These are phyloP conservation scores for Paraplagusia blochii DNA, from an alignment of 2,113 vertebrate species.

Conservation along the genomic window DNA sequence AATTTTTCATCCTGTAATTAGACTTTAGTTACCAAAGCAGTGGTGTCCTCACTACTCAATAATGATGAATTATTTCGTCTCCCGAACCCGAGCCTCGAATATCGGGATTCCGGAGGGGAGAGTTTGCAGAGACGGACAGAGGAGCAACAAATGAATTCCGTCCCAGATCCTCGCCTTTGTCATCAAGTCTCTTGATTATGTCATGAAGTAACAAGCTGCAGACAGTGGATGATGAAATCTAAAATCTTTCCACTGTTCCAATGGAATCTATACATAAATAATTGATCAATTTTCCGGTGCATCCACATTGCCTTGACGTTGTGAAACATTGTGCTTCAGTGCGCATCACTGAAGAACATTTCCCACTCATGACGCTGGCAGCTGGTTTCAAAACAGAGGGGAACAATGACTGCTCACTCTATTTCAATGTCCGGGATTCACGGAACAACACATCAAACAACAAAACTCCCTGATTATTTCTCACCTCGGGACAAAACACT, in stretches of 20 bases:
- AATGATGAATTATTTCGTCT: constrained; percentile 46
- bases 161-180: constrained; percentile 1
- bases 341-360: constrained; percentile 48
- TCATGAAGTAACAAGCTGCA: constrained; percentile 21
- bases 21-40: constrained; percentile 19
- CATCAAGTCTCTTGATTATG: constrained; percentile 13
- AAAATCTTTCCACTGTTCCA: constrained; percentile 71
- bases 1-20: constrained; percentile 52
- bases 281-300: constrained; percentile 57
- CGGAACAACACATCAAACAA: constrained; percentile 10
- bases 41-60: constrained; percentile 39
- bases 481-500: constrained; percentile 18
- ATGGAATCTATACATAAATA: constrained; percentile 57
- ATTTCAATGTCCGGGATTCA: constrained; percentile 7
- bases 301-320: constrained; percentile 63
- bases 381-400: not conserved
- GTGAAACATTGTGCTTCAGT: constrained; percentile 58
- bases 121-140: constrained; percentile 18
- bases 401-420: not conserved
- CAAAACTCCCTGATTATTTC: constrained; percentile 20
- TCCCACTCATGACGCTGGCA: constrained; percentile 32
- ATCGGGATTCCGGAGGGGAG: constrained; percentile 28
- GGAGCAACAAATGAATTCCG: constrained; percentile 24
- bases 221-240: constrained; percentile 46
- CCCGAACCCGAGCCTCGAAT: constrained; percentile 25